Evolutionary conservation across 2,888 invertebrate species (phyloP).

Genomic region (Amiota minor): DNA sequence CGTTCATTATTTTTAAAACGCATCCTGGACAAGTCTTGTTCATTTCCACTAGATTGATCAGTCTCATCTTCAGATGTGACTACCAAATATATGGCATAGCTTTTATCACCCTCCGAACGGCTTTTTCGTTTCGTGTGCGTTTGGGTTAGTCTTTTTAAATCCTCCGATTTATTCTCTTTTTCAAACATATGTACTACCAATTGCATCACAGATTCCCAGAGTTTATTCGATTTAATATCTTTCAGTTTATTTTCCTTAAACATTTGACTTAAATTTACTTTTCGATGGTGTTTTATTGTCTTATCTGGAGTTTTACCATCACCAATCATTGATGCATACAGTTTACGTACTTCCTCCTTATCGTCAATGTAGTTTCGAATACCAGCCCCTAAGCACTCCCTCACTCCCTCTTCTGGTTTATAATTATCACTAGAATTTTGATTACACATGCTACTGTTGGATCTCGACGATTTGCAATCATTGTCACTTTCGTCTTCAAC

Average conservation of each 20-base stretch:
- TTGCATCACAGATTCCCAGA: constrained; percentile 45
- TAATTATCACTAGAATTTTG: too few relatives aligned
- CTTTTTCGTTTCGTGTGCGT: constrained; percentile 27
- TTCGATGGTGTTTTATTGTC: neutral
- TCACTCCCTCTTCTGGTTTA: neutral
- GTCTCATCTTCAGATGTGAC: constrained; percentile 50
- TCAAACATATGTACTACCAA: constrained; percentile 44
- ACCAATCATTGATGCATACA: neutral
- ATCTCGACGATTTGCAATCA: too few relatives aligned
- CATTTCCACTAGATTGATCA: constrained; percentile 11
- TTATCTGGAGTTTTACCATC: neutral
- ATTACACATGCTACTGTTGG: too few relatives aligned
- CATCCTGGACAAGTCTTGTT: neutral
- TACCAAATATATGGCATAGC: constrained; percentile 48
- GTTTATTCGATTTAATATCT: constrained; percentile 22
- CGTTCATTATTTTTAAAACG: neutral
- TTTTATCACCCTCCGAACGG: constrained; percentile 16
- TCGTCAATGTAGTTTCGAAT: neutral
- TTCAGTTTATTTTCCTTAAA: constrained; percentile 33
- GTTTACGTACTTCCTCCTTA: neutral
- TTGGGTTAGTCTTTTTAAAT: neutral
- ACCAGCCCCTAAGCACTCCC: neutral
- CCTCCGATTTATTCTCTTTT: constrained; percentile 8
- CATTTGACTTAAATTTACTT: constrained; percentile 46
- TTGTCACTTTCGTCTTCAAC: neutral